Evolutionary conservation across 92 coral and sea anemone genomes (phyloP).

Genomic region (Parazoanthus swiftii): DNA sequence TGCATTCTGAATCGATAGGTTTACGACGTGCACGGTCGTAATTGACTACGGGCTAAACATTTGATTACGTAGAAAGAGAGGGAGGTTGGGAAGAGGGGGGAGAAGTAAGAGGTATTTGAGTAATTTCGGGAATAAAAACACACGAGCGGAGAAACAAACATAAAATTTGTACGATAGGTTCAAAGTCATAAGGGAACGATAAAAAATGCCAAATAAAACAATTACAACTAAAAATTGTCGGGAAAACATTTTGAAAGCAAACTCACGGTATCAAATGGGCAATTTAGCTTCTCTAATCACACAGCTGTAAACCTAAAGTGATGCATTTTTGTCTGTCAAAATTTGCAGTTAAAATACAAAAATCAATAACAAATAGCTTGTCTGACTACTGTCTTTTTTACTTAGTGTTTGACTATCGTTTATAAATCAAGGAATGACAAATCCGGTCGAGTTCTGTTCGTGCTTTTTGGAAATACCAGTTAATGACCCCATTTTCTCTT

Average conservation of each 20-base stretch:
- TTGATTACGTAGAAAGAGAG: no score
- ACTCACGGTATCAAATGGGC: not conserved
- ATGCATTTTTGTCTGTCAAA: not conserved
- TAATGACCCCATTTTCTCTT: not conserved
- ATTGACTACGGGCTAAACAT: no score
- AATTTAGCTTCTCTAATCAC: not conserved
- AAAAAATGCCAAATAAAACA: no score
- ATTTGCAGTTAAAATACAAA: not conserved
- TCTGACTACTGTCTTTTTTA: not conserved
- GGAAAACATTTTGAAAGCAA: not conserved
- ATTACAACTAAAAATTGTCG: no score
- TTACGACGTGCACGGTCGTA: not conserved
- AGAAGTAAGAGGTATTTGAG: no score
- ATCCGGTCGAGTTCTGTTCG: not conserved
- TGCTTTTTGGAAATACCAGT: not conserved
- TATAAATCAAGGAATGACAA: not conserved
- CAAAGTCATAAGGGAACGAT: not conserved
- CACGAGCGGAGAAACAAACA: not conserved
- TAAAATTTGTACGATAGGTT: not conserved
- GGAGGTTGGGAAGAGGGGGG: no score
- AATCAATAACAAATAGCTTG: not conserved
- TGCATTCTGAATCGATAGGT: not conserved
- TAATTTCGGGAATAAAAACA: no score
- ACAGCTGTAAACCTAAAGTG: not conserved
- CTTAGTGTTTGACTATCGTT: not conserved